Base-by-base conservation (phyloP, 2,113 vertebrate species). In the Turdus rufiventris region DNA sequence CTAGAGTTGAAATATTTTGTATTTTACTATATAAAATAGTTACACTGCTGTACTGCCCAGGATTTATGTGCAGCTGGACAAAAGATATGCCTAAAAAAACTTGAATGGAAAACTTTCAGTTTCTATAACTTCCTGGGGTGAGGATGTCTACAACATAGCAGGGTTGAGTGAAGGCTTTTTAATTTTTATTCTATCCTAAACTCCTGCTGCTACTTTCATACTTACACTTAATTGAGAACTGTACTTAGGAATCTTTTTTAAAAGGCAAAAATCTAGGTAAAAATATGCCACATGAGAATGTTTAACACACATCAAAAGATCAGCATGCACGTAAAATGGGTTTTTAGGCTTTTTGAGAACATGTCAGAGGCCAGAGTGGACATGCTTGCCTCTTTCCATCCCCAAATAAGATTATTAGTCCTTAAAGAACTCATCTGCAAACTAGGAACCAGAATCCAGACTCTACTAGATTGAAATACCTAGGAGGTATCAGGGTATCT, bases 261-360 rank as follows among this genome's bases (percentile, higher is more conserved):
- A 47, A 63, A 38, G 7, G 6, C 2, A 34, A 73, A 68, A 73
- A 23, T 33, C 10, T 43, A 54, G 12, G 14, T 45, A 74, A 66
- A 91, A 53, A 26, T 45, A 45, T 18, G 12, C 6, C 33, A 54
- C 20, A 50, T 1, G 1, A 48, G 34, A 62, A 50, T 7, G 10
- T n/a, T 81, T 78, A 75, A 33, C 18, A 13, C 28, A 14, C 13
- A n/a, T 33, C 43, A 19, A 43, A 70, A 66, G 12, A 66, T 31
- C 14, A 62, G 4, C 5, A 25, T 50, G 9, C 6, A 0, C 4
- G 28, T 36, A n/a, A 58, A 50, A 42, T 20, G 1, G 5, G 17
- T 14, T 79, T 78, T 33, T 63, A 60, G 34, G 34, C 1, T 75
- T 18, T 79, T 85, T 28, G 18, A 75, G 62, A 82, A 50, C 4